These are phyloP conservation scores for Furcula furcula DNA, from an alignment of 2,888 invertebrate genomes.

Conservation along the genomic window DNA sequence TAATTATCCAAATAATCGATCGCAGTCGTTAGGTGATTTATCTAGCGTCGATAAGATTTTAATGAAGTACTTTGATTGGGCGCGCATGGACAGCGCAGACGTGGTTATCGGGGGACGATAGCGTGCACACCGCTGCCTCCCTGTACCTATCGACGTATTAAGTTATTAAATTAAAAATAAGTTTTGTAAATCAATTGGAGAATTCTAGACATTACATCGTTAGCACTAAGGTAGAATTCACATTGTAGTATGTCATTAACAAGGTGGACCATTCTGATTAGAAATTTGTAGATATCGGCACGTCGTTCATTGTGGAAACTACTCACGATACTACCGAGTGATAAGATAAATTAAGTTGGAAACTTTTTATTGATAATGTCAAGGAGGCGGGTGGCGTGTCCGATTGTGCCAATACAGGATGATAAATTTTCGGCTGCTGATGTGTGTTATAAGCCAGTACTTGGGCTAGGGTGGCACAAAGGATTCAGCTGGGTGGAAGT, in stretches of 20 bases:
- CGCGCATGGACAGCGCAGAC: conserved; percentile 66
- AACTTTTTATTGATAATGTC: conserved; percentile 72
- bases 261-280: conserved; percentile 79
- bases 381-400: conserved; percentile 57
- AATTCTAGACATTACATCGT: conserved; percentile 43
- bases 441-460: too few species aligned
- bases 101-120: conserved; percentile 69
- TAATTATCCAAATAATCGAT: conserved; percentile 81
- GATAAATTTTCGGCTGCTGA: too few species aligned
- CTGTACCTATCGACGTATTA: conserved; percentile 74
- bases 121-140: conserved; percentile 68
- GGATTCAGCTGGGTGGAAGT: too few species aligned
- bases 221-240: conserved; percentile 36
- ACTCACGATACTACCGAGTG: conserved; percentile 73
- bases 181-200: conserved; percentile 33
- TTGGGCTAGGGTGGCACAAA: too few species aligned
- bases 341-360: conserved; percentile 76
- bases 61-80: conserved; percentile 82
- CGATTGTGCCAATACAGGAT: too few species aligned
- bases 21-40: conserved; percentile 79
- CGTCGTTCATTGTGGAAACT: conserved; percentile 80
- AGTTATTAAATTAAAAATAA: conserved; percentile 80
- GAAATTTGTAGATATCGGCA: conserved; percentile 79
- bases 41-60: conserved; percentile 81
- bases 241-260: conserved; percentile 56